Evolutionary conservation across 1,140 invertebrate species (phyloP).

Genomic region (Achatina immaculata): DNA sequence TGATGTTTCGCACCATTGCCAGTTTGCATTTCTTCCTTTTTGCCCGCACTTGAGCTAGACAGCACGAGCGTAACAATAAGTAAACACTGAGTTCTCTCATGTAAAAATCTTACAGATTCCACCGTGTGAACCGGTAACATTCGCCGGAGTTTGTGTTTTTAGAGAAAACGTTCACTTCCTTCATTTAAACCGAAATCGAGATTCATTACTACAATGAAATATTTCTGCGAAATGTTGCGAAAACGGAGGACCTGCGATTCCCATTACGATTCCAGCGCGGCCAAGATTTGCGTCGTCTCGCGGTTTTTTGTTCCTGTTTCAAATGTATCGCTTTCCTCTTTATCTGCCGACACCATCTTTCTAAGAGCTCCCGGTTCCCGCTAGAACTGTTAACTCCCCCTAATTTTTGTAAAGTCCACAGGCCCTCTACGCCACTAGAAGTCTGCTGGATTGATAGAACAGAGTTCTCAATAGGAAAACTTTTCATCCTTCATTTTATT

Average conservation of each 20-base stretch:
- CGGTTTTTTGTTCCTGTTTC: not conserved
- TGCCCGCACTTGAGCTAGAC: not conserved
- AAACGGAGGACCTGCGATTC: not conserved
- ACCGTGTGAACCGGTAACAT: conserved; percentile 6
- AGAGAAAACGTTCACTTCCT: conserved; percentile 10
- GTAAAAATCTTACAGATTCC: conserved; percentile 4
- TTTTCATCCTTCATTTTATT: too few relatives aligned
- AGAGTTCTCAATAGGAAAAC: too few relatives aligned
- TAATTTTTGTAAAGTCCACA: not conserved
- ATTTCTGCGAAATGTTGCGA: conserved; percentile 16
- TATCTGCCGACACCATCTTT: conserved; percentile 10
- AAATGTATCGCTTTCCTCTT: conserved; percentile 9
- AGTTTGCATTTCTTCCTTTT: conserved; percentile 3
- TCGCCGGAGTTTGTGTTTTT: conserved; percentile 7
- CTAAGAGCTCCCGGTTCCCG: too few relatives aligned
- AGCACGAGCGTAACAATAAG: not conserved
- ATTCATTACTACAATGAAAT: conserved; percentile 14
- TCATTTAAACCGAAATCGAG: not conserved
- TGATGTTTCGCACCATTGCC: conserved; percentile 8
- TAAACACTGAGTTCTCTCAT: conserved; percentile 1
- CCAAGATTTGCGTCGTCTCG: not conserved
- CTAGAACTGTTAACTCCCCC: not conserved
- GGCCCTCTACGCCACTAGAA: too few relatives aligned
- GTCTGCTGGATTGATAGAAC: too few relatives aligned
- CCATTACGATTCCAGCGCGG: conserved; percentile 9